Base-by-base conservation (phyloP, 2,888 invertebrate species). In the Lasioglossum figueresi region DNA sequence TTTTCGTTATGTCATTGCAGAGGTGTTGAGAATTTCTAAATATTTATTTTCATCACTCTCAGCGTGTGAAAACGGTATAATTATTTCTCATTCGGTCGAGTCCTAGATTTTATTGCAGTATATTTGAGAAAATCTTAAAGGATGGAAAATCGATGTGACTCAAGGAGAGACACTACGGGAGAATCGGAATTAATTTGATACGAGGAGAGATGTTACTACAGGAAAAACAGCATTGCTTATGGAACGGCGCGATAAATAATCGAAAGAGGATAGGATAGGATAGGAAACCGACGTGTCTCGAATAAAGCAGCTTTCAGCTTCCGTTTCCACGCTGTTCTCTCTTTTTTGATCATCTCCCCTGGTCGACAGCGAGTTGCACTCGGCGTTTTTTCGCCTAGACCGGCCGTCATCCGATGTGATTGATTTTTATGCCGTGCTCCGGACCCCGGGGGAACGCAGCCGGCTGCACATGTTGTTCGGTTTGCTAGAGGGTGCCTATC, bases 381-480 rank as follows among this genome's bases (percentile, higher is more conserved):
- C 81, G 77, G 74, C 68, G 87, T 85, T 82, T 84, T 88, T 88
- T 88, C 85, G 74, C 80, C 81, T 83, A 79, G 82, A 83, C 87
- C 86, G 87, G 89, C 91, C 92, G 93, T 93, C 93, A 93, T 91
- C 91, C 88, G 81, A 85, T 88, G 91, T 93, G 93, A 93, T 93
- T 93, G 93, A 93, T 93, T 93, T 93, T 93, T 92, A 92, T 91
- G 88, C 88, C 89, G 83, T 85, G 87, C 90, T 77, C 2, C 84
- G 85, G 85, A 83, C 84, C 84, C 81, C 85, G 83, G 88, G 68
- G 84, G 87, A 88, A 90, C 86, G 86, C 80, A 79, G 81, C 79
- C 86, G 79, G 86, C 83, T 92, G 92, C 92, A 92, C 89, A 84
- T 92, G 92, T 92, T 92, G 88, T 90, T 88, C 81, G 86, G 78